A percentile compares a stretch with the other conserved stretches of the same genome.
These are phyloP conservation scores for Gortyna flavago DNA, from an alignment of 2,888 invertebrate genomes.

Conservation along the genomic window DNA sequence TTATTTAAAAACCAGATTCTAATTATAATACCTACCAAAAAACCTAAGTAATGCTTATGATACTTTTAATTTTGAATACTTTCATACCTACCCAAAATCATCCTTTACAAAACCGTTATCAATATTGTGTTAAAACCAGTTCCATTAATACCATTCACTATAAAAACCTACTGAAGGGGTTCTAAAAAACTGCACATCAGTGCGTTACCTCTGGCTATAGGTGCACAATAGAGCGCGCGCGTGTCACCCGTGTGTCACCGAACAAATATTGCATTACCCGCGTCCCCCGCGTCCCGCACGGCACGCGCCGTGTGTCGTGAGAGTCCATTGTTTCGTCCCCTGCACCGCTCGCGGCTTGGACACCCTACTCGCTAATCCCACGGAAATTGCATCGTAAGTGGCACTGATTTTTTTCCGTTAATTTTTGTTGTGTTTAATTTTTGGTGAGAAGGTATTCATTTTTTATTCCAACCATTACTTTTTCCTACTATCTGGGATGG, in stretches of 20 bases:
- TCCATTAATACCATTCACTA: constrained; percentile 1
- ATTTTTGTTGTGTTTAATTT: constrained; percentile 61
- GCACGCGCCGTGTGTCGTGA: constrained; percentile 75
- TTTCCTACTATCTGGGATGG: not conserved
- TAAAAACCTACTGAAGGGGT: constrained; percentile 40
- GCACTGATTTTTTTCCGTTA: constrained; percentile 77
- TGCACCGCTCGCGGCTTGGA: constrained; percentile 75
- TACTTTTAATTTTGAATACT: not conserved
- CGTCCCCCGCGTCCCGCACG: constrained; percentile 59
- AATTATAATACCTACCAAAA: not conserved
- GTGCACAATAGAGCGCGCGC: constrained; percentile 83
- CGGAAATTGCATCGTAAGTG: constrained; percentile 80
- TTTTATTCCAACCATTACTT: not conserved
- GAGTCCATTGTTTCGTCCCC: constrained; percentile 79
- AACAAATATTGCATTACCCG: constrained; percentile 88
- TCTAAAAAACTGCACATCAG: constrained; percentile 61
- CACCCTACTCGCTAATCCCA: constrained; percentile 83
- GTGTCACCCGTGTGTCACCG: constrained; percentile 88
- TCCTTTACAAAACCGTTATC: constrained; percentile 1
- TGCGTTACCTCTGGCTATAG: constrained; percentile 79
- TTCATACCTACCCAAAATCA: too few species aligned
- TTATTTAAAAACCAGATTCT: not conserved
- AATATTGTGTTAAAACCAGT: constrained; percentile 2
- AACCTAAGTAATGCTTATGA: not conserved
- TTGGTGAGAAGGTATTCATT: constrained; percentile 7